Evolutionary conservation across 2,113 vertebrate genomes (phyloP).

Genomic region (Colistium nudipinnis): DNA sequence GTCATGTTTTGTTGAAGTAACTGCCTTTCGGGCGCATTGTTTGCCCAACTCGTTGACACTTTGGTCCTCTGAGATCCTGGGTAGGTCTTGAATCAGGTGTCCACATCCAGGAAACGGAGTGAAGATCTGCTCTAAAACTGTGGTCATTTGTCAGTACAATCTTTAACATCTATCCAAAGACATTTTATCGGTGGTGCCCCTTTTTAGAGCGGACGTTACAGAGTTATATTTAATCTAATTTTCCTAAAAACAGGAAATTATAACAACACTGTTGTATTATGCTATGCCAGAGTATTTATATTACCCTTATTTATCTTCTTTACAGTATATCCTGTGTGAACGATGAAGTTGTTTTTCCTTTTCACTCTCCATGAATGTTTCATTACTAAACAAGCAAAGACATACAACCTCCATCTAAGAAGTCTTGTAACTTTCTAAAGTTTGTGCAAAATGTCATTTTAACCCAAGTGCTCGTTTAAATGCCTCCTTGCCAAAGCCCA

Average conservation of each 20-base stretch:
- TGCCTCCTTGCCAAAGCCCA: constrained; percentile 44
- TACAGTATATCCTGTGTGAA: constrained; percentile 36
- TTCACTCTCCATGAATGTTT: constrained; percentile 42
- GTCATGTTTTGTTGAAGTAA: constrained; percentile 33
- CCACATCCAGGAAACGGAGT: constrained; percentile 38
- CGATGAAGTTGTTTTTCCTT: constrained; percentile 50
- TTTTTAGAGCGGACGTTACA: constrained; percentile 28
- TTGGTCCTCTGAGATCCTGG: neutral
- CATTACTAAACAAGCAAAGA: neutral
- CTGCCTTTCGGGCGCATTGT: neutral
- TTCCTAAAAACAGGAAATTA: constrained; percentile 37
- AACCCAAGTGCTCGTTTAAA: constrained; percentile 62
- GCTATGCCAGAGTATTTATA: constrained; percentile 79
- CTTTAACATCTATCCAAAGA: constrained; percentile 70
- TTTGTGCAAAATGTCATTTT: constrained; percentile 18
- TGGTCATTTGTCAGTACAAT: constrained; percentile 39
- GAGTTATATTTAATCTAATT: constrained; percentile 41
- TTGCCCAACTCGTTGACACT: constrained; percentile 2
- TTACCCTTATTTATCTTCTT: constrained; percentile 70
- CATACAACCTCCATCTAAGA: neutral
- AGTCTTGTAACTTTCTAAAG: constrained; percentile 1
- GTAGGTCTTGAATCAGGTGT: constrained; percentile 29
- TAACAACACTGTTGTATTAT: constrained; percentile 56
- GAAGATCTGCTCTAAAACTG: constrained; percentile 20
- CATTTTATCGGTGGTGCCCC: constrained; percentile 31